Base-by-base conservation (phyloP, 2,888 invertebrate species). In the Pachycephus smyrnensis region DNA sequence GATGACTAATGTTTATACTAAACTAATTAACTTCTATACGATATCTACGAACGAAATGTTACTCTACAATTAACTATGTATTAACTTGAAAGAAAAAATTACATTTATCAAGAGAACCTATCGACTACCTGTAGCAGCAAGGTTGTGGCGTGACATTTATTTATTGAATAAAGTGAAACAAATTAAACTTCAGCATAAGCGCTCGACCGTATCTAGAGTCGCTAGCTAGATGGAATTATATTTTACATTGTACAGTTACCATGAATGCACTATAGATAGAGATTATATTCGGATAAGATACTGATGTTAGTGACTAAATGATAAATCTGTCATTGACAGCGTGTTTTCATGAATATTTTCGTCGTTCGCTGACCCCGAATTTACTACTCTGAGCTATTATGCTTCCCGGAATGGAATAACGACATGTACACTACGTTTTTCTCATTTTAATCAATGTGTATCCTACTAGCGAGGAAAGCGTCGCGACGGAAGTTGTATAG, bases 191-290 rank as follows among this genome's bases (percentile, higher is more conserved):
- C 68, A 35, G 73, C 75, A 82, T 80, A 84, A 82, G 80, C 82
- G 83, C 86, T 86, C 87, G 85, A 84, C 81, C 86, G 86, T 87
- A 88, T 84, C 83, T 88, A 86, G 87, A 87, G 82, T 87, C 83
- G 87, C 89, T 88, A 89, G 90, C 83, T 90, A 90, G 91, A 90
- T 88, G 89, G 89, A 89, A 90, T 88, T 90, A 90, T 91, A 91
- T 90, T 90, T 91, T 91, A 90, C 91, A 90, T 90, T 91, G 91
- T 91, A 91, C 91, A 90, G 90, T 87, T 84, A 86, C 83, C 81
- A 81, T 87, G 82, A 83, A 85, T 84, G 87, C 87, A 88, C 86
- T 85, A 84, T 86, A 87, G 85, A 85, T 88, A 88, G 84, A 83
- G 79, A 84, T 82, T 83, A 85, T 85, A 84, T 85, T 84, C 83